These are phyloP conservation scores for Dione vanillae DNA, from an alignment of 2,888 invertebrate genomes.

Conservation along the genomic window DNA sequence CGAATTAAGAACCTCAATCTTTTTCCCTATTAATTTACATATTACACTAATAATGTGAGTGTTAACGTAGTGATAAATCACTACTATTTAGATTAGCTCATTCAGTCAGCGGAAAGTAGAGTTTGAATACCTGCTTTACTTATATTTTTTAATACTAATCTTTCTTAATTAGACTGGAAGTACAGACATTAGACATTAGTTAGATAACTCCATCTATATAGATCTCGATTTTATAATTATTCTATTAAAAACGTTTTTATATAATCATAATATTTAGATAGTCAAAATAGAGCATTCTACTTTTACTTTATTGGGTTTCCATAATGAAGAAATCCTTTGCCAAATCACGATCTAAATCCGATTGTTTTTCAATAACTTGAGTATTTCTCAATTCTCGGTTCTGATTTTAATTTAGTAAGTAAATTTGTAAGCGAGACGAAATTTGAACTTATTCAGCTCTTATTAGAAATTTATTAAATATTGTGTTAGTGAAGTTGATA, in stretches of 20 bases:
- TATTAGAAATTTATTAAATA: conserved; percentile 19
- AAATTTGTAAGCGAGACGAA: conserved; percentile 25
- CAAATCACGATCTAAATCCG: conserved; percentile 24
- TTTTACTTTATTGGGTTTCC: not conserved
- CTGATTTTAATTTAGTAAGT: conserved; percentile 25
- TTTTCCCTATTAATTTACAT: too few relatives aligned
- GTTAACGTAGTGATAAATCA: too few relatives aligned
- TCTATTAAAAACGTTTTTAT: not conserved
- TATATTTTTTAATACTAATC: too few relatives aligned
- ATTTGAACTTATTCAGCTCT: conserved; percentile 22
- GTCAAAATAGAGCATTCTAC: conserved; percentile 10
- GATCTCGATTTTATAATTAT: too few relatives aligned
- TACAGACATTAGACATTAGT: too few relatives aligned
- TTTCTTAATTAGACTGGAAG: too few relatives aligned
- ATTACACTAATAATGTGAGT: too few relatives aligned
- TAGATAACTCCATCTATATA: too few relatives aligned
- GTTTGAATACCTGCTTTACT: too few relatives aligned
- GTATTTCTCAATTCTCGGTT: not conserved
- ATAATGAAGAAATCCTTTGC: conserved; percentile 9
- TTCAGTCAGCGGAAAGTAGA: too few relatives aligned
- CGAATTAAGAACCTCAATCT: too few relatives aligned
- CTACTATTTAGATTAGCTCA: too few relatives aligned
- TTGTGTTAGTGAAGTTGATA: conserved; percentile 16
- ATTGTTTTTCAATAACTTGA: conserved; percentile 19
- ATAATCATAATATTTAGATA: not conserved